Conservation (phyloP, 2,888 invertebrate genomes). For the Tubulanus polymorphus region DNA sequence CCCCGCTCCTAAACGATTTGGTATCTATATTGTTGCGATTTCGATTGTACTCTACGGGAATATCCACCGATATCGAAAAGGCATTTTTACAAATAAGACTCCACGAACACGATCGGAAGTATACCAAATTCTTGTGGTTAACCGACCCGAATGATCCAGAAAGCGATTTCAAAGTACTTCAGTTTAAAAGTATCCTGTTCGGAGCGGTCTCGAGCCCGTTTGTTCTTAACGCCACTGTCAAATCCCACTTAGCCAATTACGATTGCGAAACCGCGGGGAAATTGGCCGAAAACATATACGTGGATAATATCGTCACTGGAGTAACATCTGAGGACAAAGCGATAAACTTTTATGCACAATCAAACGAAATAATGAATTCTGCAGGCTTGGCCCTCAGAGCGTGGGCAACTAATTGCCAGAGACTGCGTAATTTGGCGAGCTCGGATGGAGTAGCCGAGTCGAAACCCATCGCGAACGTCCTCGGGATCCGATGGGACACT, state of each 20-base stretch:
- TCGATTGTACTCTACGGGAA: slow-evolving; percentile 12
- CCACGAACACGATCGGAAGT: slow-evolving; percentile 13
- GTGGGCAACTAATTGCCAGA: slow-evolving; percentile 8
- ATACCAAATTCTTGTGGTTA: slow-evolving; percentile 18
- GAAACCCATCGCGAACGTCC: slow-evolving; percentile 2
- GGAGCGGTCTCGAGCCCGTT: slow-evolving; percentile 6
- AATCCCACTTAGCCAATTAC: slow-evolving; percentile 14
- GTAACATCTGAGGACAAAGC: slow-evolving; percentile 5
- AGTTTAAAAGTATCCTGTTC: slow-evolving; percentile 16
- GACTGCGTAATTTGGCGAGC: neutral
- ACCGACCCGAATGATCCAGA: slow-evolving; percentile 14
- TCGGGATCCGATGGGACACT: slow-evolving; percentile 10
- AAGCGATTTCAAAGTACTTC: slow-evolving; percentile 7
- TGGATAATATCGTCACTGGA: slow-evolving; percentile 13
- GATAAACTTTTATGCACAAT: slow-evolving; percentile 4
- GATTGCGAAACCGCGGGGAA: neutral
- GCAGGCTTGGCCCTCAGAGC: slow-evolving; percentile 18
- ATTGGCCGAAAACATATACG: slow-evolving; percentile 12
- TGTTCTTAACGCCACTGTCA: slow-evolving; percentile 15
- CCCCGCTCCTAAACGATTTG: slow-evolving; percentile 17
- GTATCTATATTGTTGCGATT: slow-evolving; percentile 17
- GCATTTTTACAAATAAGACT: slow-evolving; percentile 15
- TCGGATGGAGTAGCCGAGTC: slow-evolving; percentile 1
- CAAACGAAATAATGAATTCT: slow-evolving; percentile 6
- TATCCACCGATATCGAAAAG: slow-evolving; percentile 2